Base-by-base conservation (phyloP, 2,888 invertebrate genomes). In the Nephrotoma guestfalica region DNA sequence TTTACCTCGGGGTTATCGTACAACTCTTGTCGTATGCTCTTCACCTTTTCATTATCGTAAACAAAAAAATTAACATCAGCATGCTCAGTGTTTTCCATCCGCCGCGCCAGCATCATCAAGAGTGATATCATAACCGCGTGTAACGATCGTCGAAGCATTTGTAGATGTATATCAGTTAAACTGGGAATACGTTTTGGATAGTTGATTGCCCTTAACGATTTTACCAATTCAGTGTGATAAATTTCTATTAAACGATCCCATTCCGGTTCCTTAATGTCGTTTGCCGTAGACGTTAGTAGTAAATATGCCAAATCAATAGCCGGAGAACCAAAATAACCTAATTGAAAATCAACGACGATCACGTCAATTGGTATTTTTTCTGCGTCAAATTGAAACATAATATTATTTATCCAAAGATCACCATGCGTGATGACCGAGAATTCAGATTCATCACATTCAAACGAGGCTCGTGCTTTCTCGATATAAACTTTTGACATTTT, bases 331-430 rank as follows among this genome's bases (percentile, higher is more conserved):
- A 13, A 86, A 86, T 18, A 42, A 9, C 15, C 42, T 18, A 45
- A 9, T 86, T 86, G 85, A 18, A 45, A 86, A 30, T 86, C 85
- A 18, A 86, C 85, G 45, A 87, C 89, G 88, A 87, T 89, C 85
- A 90, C 88, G 87, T 91, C 90, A 86, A 89, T 88, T 4, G 90
- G 87, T 4, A 30, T 86, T 2, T 87, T 89, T 89, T 84, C 89
- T 89, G 88, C 86, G 86, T 90, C 87, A 87, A 91, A 91, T 7
- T 89, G 89, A 87, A 91, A 91, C 89, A 91, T 89, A 89, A 91
- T 90, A 88, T 91, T 91, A 87, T 91, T 91, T 4, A 90, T 88
- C 91, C 91, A 91, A 9, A 91, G 88, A 88, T 91, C 91, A 6
- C 91, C 91, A 87, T 91, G 91, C 87, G 90, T 91, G 6, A 86